phyloP scores from a whole-genome alignment of 2,888 invertebrate species.

The Tricholauxania praeusta region DNA sequence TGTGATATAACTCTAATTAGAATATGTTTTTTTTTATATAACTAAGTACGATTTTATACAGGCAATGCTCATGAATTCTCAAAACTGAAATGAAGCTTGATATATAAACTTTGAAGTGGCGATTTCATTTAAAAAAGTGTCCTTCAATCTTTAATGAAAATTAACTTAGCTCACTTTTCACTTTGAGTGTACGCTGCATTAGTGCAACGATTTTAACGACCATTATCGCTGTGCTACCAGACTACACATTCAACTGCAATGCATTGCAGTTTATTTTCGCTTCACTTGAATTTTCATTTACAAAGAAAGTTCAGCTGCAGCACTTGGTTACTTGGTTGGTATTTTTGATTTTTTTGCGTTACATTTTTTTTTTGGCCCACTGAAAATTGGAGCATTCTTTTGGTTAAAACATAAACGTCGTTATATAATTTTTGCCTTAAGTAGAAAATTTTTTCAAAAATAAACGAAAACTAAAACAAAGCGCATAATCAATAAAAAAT shows the following conservation, averaged over 20 bases:
- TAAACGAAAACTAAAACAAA: neutral
- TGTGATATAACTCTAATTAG: no score
- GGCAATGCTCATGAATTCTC: no score
- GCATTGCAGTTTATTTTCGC: neutral
- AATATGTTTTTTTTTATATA: no score
- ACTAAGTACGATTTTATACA: no score
- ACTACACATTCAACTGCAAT: neutral
- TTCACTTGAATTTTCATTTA: neutral
- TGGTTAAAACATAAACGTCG: neutral
- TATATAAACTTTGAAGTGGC: no score
- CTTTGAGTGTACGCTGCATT: no score
- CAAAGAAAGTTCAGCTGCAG: conserved; percentile 9
- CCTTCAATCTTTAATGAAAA: no score
- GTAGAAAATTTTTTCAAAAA: neutral
- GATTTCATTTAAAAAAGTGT: no score
- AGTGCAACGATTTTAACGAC: neutral
- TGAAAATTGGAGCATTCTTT: conserved; percentile 17
- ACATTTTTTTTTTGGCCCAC: neutral
- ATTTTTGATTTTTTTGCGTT: neutral
- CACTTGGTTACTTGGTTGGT: neutral
- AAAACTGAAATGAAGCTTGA: no score
- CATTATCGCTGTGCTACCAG: neutral
- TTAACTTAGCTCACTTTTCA: no score
- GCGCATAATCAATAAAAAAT: conserved; percentile 5
- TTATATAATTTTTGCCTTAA: neutral